Evolutionary conservation across 1,140 invertebrate species (phyloP), one percentile per base, ranked within the genome.

Genomic region (Antheraea pernyi): DNA sequence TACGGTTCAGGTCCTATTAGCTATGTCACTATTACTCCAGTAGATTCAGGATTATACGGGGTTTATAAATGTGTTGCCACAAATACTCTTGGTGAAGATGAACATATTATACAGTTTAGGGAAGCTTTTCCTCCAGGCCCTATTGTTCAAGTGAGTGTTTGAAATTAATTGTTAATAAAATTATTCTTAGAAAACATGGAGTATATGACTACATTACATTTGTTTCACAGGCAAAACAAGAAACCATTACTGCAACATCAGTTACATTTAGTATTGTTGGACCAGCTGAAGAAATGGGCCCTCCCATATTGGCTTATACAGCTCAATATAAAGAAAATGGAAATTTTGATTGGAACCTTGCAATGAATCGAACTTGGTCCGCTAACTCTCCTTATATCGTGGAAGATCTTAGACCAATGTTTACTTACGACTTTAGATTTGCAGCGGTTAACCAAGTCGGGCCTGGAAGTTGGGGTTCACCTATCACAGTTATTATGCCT

Each of bases 361-460:
- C 95, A 0, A 91, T 87, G 65, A 96, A 96, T 71, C 95, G 94
- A 73, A 96, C 95, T 58, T 98, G 97, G 97, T 95, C 96, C 65
- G 93, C 95, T 65, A 95, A 94, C 80, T 94, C 95, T 0, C 93
- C 94, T 0, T 97, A 97, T 84, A 95, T 97, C 48, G 86, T 99
- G n/a, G 97, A 98, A 81, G 94, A 95, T 67, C 91, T 98, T 60
- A 91, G 93, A 71, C 97, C 98, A 0, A 94, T 96, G 89, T 96
- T 94, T n/a, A 92, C 93, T 0, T 99, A 98, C 85, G 93, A 95
- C 67, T 98, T 98, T 90, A 94, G 96, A 69, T 98, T 99, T 85
- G 95, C 96, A 6, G 97, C 97, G 0, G 91, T 94, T 58, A 98
- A 98, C 90, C 95, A 96, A 75, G 97, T 98, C 3, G 98, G 97